These are phyloP conservation scores for Numenius phaeopus DNA, from an alignment of 2,797 vertebrate species.

Conservation along the genomic window DNA sequence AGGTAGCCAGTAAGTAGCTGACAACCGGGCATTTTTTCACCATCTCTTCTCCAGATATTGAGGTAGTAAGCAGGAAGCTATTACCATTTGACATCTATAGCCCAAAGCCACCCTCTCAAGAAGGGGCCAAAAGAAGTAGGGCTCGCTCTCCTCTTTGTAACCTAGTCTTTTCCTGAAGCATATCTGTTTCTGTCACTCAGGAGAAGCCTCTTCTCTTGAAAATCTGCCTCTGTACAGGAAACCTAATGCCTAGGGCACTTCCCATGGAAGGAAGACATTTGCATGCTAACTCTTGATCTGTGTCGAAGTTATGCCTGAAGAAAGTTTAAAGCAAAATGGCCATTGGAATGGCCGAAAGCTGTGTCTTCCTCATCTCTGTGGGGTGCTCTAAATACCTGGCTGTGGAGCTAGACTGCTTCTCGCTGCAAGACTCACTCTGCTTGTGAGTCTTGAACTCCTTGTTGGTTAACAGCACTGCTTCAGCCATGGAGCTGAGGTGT, in stretches of 20 bases:
- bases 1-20: background rate
- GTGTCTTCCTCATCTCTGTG: accelerated
- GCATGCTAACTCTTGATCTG: background rate
- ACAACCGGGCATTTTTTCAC: background rate
- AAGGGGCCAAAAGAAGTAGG: background rate
- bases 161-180: background rate
- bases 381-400: background rate
- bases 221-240: background rate
- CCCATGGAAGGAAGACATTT: background rate
- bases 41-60: background rate
- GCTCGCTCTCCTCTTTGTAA: background rate
- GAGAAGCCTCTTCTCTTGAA: background rate
- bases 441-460: background rate
- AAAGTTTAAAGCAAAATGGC: background rate
- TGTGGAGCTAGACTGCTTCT: background rate
- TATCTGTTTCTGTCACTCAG: background rate
- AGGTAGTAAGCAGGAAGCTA: background rate
- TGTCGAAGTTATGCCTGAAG: background rate
- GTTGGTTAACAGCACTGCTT: background rate
- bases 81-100: background rate
- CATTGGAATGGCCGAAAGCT: background rate
- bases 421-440: background rate
- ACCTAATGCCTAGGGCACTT: background rate
- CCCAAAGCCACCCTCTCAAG: background rate
- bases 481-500: background rate